Percentiles rank a stretch among this genome's conserved stretches.
Conservation (phyloP, 1,140 invertebrate genomes). For the Monomorium pharaonis region DNA sequence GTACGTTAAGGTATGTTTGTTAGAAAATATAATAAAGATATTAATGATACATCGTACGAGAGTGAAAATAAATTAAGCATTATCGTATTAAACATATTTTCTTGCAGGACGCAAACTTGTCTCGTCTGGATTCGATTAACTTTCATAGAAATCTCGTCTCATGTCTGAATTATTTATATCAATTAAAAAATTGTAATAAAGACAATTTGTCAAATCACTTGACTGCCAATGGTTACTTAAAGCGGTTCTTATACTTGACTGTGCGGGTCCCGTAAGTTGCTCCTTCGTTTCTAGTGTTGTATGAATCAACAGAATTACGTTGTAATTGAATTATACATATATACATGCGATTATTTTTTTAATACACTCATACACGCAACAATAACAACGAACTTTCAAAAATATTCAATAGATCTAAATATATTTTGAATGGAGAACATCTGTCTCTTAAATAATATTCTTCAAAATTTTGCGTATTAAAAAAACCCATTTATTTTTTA, state of each 20-base stretch:
- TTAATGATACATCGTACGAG: neutral
- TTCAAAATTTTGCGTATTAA: neutral
- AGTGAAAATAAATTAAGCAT: neutral
- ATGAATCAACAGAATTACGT: neutral
- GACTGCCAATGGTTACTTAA: conserved; percentile 68
- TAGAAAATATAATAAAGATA: neutral
- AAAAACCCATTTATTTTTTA: neutral
- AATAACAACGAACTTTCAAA: neutral
- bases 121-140: conserved; percentile 25
- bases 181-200: conserved; percentile 38
- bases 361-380: neutral
- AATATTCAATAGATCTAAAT: neutral
- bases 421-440: neutral
- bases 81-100: neutral
- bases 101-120: conserved; percentile 30
- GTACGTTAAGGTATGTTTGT: conserved; percentile 59
- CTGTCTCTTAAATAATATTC: neutral
- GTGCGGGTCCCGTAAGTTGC: conserved; percentile 60
- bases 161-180: conserved; percentile 64
- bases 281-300: neutral
- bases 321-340: neutral
- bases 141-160: conserved; percentile 57
- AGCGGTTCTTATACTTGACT: conserved; percentile 62
- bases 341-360: neutral
- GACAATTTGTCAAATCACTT: conserved; percentile 70